phyloP scores from a whole-genome alignment of 2,888 invertebrate species.

The Idaea straminata region DNA sequence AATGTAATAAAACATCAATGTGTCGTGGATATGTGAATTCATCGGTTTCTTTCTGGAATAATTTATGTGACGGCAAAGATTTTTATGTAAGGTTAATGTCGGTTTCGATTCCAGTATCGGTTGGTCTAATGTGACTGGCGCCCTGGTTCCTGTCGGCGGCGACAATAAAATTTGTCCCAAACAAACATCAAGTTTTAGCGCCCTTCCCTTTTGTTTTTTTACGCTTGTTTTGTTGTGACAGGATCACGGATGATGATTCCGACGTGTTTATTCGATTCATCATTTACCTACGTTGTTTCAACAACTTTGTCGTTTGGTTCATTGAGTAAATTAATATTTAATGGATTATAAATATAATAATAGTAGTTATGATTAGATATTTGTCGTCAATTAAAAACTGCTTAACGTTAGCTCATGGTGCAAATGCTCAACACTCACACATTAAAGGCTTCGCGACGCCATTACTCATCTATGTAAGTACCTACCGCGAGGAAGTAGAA shows the following conservation, averaged over 20 bases:
- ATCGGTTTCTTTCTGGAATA: slow-evolving; percentile 71
- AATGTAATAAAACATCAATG: slow-evolving; percentile 66
- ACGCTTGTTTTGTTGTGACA: slow-evolving; percentile 64
- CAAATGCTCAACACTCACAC: too few relatives aligned
- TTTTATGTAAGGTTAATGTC: slow-evolving; percentile 75
- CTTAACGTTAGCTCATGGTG: too few relatives aligned
- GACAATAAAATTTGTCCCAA: slow-evolving; percentile 70
- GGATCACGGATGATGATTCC: slow-evolving; percentile 56
- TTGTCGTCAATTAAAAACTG: too few relatives aligned
- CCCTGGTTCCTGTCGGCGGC: slow-evolving; percentile 61
- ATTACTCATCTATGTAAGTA: too few relatives aligned
- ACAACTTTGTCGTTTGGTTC: slow-evolving; percentile 22
- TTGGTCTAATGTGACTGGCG: slow-evolving; percentile 73
- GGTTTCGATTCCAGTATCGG: slow-evolving; percentile 68
- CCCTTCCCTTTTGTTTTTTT: slow-evolving; percentile 66
- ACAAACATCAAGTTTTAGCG: slow-evolving; percentile 70
- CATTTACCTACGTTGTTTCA: slow-evolving; percentile 17
- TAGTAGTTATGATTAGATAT: too few relatives aligned
- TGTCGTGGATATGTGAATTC: slow-evolving; percentile 62
- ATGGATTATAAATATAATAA: slow-evolving; percentile 4
- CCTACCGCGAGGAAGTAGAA: too few relatives aligned
- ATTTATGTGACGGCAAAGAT: slow-evolving; percentile 76
- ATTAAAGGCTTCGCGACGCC: too few relatives aligned
- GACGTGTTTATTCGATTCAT: slow-evolving; percentile 56
- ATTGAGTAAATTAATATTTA: slow-evolving; percentile 23